Base-by-base conservation (phyloP, 2,888 invertebrate genomes). In the Hydraecia micacea region DNA sequence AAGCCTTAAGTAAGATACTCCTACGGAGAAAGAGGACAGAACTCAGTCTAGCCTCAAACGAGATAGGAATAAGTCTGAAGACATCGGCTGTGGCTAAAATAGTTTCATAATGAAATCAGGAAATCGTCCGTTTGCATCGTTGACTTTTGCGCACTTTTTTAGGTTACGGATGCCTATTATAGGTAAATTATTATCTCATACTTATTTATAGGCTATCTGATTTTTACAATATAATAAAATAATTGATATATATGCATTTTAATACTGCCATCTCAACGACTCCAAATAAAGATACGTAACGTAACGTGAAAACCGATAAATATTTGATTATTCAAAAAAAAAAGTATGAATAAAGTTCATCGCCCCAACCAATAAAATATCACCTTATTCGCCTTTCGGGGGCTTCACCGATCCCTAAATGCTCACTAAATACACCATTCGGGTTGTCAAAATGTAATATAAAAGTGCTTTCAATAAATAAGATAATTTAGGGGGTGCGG, bases 401-500 rank as follows among this genome's bases (percentile, higher is more conserved):
- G 77, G 71, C 74, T 83, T 70, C 78, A 73, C 84, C 84, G 79
- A 88, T 87, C 81, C 86, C 90, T 92, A 94, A 95, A 95, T 92
- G 91, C 90, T 93, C 92, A 89, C 93, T 94, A 94, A 95, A 94
- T 93, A 93, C 92, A 90, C 91, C 92, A 93, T 94, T 93, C 91
- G 93, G 91, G 92, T 90, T 92, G 90, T 93, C 91, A 93, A 94
- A 94, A 93, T 93, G 93, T 93, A 95, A 95, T 95, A 95, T 95
- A 96, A 95, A 96, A 96, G 95, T 95, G 93, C 93, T 95, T 95
- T 93, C 96, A 95, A 96, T 96, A 96, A 96, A 96, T 95, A 96
- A 94, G 94, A 95, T 95, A 94, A 95, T 95, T 95, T 94, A 92
- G 93, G 93, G 92, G 88, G 86, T 85, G 86, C 83, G 89, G 87